Conservation (phyloP, 2,888 invertebrate genomes). For the Mimas tiliae region DNA sequence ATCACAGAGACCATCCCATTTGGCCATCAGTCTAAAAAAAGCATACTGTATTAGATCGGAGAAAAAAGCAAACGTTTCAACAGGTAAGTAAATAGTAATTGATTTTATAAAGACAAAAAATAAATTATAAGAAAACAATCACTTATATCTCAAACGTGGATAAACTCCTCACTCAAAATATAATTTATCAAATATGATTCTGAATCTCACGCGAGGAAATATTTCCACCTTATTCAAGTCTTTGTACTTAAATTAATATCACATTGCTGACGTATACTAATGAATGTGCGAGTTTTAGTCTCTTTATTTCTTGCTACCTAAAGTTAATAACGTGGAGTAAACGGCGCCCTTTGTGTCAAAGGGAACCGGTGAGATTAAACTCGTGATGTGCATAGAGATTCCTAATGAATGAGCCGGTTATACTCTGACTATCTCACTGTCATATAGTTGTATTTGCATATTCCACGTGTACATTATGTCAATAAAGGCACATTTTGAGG, state of each 20-base stretch:
- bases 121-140: too few species aligned
- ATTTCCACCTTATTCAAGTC: not conserved
- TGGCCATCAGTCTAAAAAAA: too few species aligned
- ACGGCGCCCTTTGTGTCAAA: slow-evolving; percentile 12
- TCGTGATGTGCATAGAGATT: slow-evolving; percentile 12
- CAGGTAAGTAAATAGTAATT: too few species aligned
- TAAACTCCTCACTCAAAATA: too few species aligned
- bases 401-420: not conserved
- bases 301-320: slow-evolving; percentile 1
- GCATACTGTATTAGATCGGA: too few species aligned
- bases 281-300: not conserved
- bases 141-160: too few species aligned
- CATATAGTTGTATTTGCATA: not conserved
- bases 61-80: too few species aligned
- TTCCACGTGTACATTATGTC: too few species aligned
- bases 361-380: not conserved
- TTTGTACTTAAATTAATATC: not conserved
- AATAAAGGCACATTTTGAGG: too few species aligned
- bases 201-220: not conserved
- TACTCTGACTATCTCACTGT: not conserved
- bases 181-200: not conserved
- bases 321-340: not conserved
- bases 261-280: not conserved
- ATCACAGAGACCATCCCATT: too few species aligned
- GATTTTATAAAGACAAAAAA: too few species aligned